These are phyloP conservation scores for Yponomeuta evonymella DNA, from an alignment of 2,888 invertebrate species.

Conservation along the genomic window DNA sequence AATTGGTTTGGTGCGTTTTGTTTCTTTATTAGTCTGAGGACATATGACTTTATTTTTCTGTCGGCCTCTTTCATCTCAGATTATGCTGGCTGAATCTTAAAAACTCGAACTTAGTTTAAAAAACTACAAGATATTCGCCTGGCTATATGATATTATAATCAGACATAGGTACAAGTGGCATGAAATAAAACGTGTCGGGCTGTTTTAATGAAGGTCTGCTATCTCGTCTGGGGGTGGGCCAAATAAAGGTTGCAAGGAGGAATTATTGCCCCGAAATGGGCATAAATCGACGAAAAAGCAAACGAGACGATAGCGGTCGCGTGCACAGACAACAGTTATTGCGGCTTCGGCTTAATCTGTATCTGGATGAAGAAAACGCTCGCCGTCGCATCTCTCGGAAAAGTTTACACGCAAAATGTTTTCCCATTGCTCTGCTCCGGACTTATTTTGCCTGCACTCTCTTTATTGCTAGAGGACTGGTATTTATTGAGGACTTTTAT, in stretches of 20 bases:
- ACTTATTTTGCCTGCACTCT: background rate
- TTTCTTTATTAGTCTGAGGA: constrained; percentile 47
- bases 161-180: constrained; percentile 11
- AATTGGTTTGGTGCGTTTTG: constrained; percentile 48
- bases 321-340: constrained; percentile 30
- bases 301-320: constrained; percentile 24
- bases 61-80: background rate
- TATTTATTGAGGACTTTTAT: background rate
- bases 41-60: background rate
- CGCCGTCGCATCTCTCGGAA: constrained; percentile 16
- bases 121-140: background rate
- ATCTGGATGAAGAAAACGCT: constrained; percentile 28
- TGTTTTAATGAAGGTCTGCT: constrained; percentile 33
- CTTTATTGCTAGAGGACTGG: background rate
- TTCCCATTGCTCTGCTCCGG: background rate
- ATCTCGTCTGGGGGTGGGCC: constrained; percentile 23
- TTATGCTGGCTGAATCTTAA: background rate
- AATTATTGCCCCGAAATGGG: constrained; percentile 28
- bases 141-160: constrained; percentile 11
- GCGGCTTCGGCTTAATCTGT: constrained; percentile 29
- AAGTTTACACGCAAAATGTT: constrained; percentile 13
- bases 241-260: constrained; percentile 19
- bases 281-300: constrained; percentile 31
- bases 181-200: constrained; percentile 19
- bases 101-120: background rate